Base-by-base conservation (phyloP, 2,888 invertebrate genomes). In the Deroplatys truncata region DNA sequence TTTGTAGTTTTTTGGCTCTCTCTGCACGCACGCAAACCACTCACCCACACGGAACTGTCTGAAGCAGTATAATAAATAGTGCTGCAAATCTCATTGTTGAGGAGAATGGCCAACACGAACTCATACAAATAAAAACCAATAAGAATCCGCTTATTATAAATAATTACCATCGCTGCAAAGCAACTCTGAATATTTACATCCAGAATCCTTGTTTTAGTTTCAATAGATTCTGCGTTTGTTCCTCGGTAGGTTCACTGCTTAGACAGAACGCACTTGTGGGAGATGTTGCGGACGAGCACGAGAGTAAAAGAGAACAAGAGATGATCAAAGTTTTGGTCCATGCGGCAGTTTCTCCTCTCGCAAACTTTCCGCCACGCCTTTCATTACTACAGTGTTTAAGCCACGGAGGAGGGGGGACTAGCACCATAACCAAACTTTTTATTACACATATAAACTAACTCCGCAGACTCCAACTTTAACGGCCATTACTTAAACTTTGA, bases 381-480 rank as follows among this genome's bases (percentile, higher is more conserved):
- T 85, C 89, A 89, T 89, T 89, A 89, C 89, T 25, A 72, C 56
- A 72, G 35, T 85, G 89, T 89, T 89, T 89, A 89, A 85, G 82
- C 85, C 31, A n/a, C 35, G 85, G 83, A 72, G 15, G 16, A 56
- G 49, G 16, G 35, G n/a, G 8, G 84, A 28, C 82, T 15, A 82
- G 72, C 72, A 56, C 85, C 56, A 85, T 85, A 84, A 29, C 82
- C 72, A 28, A 89, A 89, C 89, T 89, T 89, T 89, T 89, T 89
- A 89, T 89, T 89, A 82, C 89, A 85, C 84, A 89, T 89, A 89
- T 89, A 89, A 89, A 89, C 89, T 89, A 72, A 89, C 89, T 85
- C 85, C 56, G 85, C 85, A 82, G 72, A 84, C 89, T 89, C 85
- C 82, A 82, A 49, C 43, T 84, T 84, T 49, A 89, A 89, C 89